phyloP scores from a whole-genome alignment of 1,140 invertebrate genomes.

The Pentalonia nigronervosa region DNA sequence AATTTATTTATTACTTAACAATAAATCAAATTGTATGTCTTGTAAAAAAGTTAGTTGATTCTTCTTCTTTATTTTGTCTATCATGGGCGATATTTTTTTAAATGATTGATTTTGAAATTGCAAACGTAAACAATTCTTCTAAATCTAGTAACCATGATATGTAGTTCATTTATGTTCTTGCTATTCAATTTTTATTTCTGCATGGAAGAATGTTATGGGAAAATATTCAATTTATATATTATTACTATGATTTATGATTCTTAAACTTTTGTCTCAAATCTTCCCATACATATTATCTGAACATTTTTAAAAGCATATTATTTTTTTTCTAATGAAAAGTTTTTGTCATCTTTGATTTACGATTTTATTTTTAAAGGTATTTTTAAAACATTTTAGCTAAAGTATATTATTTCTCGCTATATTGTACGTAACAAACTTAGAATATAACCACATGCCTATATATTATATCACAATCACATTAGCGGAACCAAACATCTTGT shows the following conservation, averaged over 20 bases:
- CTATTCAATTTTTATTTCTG: neutral
- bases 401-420: neutral
- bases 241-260: constrained; percentile 35
- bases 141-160: neutral
- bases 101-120: neutral
- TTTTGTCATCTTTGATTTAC: constrained; percentile 26
- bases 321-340: constrained; percentile 13
- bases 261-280: neutral
- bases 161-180: neutral
- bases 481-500: neutral
- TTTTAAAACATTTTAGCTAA: neutral
- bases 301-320: constrained; percentile 6
- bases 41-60: neutral
- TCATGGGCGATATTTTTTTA: neutral
- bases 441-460: neutral
- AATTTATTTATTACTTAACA: neutral
- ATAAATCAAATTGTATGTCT: neutral
- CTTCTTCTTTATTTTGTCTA: neutral
- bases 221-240: constrained; percentile 11
- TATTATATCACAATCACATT: neutral
- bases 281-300: neutral
- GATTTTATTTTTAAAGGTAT: neutral
- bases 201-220: neutral
- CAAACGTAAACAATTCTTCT: neutral
- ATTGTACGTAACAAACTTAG: neutral